phyloP scores from a whole-genome alignment of 2,797 vertebrate species.

The Natrix natrix region DNA sequence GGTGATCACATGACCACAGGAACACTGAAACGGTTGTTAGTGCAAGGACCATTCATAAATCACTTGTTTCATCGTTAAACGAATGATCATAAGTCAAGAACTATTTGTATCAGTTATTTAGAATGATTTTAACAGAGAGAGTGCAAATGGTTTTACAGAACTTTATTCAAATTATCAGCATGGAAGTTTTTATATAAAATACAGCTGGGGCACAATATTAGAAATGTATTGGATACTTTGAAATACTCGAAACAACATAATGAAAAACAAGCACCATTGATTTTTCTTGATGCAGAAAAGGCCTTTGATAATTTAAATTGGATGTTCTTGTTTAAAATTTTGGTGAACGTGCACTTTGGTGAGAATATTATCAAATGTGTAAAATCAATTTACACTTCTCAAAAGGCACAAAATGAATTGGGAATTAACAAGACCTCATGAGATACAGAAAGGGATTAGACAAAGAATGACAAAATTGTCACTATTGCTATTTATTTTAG shows the following conservation, averaged over 20 bases:
- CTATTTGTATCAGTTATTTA: not conserved
- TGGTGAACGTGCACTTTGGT: not conserved
- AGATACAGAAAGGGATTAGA: not conserved
- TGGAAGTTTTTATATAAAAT: not conserved
- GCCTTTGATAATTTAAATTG: not conserved
- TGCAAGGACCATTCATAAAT: not conserved
- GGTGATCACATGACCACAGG: not conserved
- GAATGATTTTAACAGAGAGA: not conserved
- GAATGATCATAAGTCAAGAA: not conserved
- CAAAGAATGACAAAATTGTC: not conserved
- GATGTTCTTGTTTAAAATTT: not conserved
- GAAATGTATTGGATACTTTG: not conserved
- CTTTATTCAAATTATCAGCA: not conserved
- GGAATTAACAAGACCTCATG: not conserved
- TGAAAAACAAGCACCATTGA: not conserved
- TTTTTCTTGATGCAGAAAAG: not conserved
- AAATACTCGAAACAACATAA: not conserved
- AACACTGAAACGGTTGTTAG: not conserved
- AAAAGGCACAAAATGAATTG: not conserved
- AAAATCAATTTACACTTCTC: not conserved
- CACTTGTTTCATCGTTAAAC: not conserved
- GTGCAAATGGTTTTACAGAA: not conserved
- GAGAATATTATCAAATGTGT: not conserved
- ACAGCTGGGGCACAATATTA: not conserved
- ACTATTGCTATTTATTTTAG: not conserved